Evolutionary conservation across 2,888 invertebrate species (phyloP), one percentile per base, ranked within the genome.

Genomic region (Drosophila glabriapex): DNA sequence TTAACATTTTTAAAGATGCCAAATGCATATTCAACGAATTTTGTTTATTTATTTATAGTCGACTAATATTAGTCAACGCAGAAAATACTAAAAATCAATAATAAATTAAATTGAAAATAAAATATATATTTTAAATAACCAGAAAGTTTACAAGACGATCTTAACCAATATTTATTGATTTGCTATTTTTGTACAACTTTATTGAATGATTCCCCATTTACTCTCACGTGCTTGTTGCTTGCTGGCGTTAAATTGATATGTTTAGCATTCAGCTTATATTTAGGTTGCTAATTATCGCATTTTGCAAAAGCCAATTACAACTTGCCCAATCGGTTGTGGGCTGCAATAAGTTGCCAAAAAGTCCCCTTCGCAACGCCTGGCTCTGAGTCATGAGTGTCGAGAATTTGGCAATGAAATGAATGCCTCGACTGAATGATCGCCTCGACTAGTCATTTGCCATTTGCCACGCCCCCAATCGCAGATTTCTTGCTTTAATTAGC

Each of bases 341-440:
- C 43, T 65, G 33, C 22, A 53, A 16, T 25, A 55, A 19, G 54
- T 54, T 82, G 81, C 81, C 81, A 81, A 81, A 80, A 74, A 74
- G 83, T 82, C 81, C 83, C 81, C 80, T 68, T 77, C 74, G 75
- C 77, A 62, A 53, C 78, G 60, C 53, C 55, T 55, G 56, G 1
- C 53, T 31, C 71, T 85, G 89, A 87, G 70, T 86, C 85, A 86
- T 82, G 67, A 73, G 80, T 74, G 76, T 70, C 79, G 74, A 75
- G 68, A 68, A 80, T 82, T 85, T 85, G 85, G 89, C 85, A 89
- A 89, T 85, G 85, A 85, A 85, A 89, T 79, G 70, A 59, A 68
- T 78, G 72, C 52, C 58, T 41, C 58, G 61, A 50, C 22, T 46
- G 46, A 69, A 33, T 52, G 61, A n/a, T 39, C 37, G 64, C 41